phyloP scores from a whole-genome alignment of 2,888 invertebrate species.

The Parnassius glacialis region DNA sequence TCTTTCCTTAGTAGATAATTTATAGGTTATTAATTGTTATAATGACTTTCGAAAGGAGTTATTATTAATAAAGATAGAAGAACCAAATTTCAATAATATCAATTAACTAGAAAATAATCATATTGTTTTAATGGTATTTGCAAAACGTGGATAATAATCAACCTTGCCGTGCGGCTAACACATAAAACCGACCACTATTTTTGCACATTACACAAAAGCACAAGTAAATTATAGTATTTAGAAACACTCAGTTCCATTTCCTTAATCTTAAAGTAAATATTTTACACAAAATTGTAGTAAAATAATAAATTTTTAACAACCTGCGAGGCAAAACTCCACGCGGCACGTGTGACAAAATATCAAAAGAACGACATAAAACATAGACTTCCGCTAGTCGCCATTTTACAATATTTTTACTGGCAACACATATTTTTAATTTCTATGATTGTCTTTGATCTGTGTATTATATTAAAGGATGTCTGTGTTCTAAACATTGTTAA shows the following conservation, averaged over 20 bases:
- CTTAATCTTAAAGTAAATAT: not conserved
- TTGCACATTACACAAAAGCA: conserved; percentile 52
- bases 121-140: not conserved
- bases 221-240: conserved; percentile 34
- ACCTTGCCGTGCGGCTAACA: conserved; percentile 16
- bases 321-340: conserved; percentile 80
- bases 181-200: conserved; percentile 10
- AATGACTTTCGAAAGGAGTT: too few species aligned
- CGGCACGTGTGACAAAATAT: conserved; percentile 80
- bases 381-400: conserved; percentile 68
- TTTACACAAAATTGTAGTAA: conserved; percentile 42
- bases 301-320: conserved; percentile 55
- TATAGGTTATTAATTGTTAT: too few species aligned
- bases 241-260: conserved; percentile 6
- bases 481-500: too few species aligned
- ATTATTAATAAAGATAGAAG: too few species aligned
- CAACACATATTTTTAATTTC: conserved; percentile 38
- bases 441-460: too few species aligned
- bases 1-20: too few species aligned
- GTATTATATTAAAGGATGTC: too few species aligned
- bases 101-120: not conserved
- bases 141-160: conserved; percentile 3
- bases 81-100: not conserved
- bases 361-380: conserved; percentile 70
- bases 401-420: conserved; percentile 50